Evolutionary conservation across 2,888 invertebrate species (phyloP), one percentile per base, ranked within the genome.

Genomic region (Eupithecia subumbrata): DNA sequence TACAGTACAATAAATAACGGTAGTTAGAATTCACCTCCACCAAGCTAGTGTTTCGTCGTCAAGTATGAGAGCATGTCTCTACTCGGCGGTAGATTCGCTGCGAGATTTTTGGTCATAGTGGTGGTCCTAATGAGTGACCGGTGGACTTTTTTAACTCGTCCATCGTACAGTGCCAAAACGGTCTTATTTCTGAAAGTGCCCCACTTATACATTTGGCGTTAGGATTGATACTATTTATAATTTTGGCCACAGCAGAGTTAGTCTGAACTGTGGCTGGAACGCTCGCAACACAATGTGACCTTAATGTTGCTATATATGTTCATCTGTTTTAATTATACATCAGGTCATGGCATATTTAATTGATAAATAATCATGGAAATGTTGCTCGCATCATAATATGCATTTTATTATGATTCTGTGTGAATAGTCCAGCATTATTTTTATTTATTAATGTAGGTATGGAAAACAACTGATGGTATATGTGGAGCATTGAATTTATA

Each of bases 191-290:
- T 89, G 87, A 89, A 88, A 89, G 87, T 89, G 90, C 77, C 85
- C 90, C 75, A 89, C 84, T 85, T 90, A 71, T 84, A 80, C 76
- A 83, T 87, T 89, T 90, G 89, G 89, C 90, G 83, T 82, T 86
- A 84, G 87, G 85, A 81, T 79, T 82, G 83, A 77, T 80, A 84
- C 87, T 90, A 90, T 85, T 86, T 86, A 86, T 90, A 91, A 80
- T 84, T 82, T 87, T 88, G 89, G 88, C 89, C 89, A 88, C 86
- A 84, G 89, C 88, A 72, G 80, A 85, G 88, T 84, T 83, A 78
- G 14, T 56, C 78, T 76, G 82, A 82, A 82, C 76, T 80, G 79
- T 34, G 72, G 64, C 80, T 82, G 81, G 78, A 82, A 77, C 76
- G 75, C 76, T 52, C 71, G 73, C 77, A 69, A 68, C n/a, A 40